These are phyloP conservation scores for Numida meleagris DNA, from an alignment of 2,113 vertebrate genomes.

Conservation along the genomic window DNA sequence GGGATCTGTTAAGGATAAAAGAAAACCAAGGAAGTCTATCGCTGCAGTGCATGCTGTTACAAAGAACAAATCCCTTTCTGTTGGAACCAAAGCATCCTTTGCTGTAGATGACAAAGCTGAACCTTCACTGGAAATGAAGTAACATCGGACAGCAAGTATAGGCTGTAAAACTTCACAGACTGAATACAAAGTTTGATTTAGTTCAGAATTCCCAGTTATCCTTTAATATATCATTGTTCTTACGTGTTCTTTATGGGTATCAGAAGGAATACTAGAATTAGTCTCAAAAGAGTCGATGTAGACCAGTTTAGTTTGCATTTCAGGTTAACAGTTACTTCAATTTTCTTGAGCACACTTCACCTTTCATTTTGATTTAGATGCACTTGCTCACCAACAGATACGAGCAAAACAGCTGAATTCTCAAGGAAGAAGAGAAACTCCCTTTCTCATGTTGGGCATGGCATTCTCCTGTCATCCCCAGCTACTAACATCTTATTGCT, in stretches of 20 bases:
- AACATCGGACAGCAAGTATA: conserved; percentile 19
- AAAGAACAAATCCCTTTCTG: conserved; percentile 51
- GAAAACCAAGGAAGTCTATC: background rate
- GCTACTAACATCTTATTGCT: background rate
- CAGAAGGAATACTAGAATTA: background rate
- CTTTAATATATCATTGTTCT: background rate
- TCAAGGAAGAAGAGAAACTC: background rate
- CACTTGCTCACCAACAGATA: background rate
- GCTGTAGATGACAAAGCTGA: conserved; percentile 34
- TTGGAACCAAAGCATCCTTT: conserved; percentile 15
- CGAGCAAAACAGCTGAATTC: background rate
- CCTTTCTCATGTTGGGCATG: background rate
- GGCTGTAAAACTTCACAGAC: conserved; percentile 13
- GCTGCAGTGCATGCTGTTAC: background rate
- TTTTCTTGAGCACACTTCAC: background rate
- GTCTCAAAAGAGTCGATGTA: background rate
- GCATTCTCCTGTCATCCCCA: background rate
- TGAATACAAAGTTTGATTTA: background rate
- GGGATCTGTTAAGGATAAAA: background rate
- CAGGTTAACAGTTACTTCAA: background rate
- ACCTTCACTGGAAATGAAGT: conserved; percentile 45
- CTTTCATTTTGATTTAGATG: background rate
- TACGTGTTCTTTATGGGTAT: background rate
- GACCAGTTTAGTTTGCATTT: background rate
- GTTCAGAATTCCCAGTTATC: background rate